Evolutionary conservation across 2,888 invertebrate species (phyloP), one percentile per base, ranked within the genome.

Genomic region (Adelognathus sp.): DNA sequence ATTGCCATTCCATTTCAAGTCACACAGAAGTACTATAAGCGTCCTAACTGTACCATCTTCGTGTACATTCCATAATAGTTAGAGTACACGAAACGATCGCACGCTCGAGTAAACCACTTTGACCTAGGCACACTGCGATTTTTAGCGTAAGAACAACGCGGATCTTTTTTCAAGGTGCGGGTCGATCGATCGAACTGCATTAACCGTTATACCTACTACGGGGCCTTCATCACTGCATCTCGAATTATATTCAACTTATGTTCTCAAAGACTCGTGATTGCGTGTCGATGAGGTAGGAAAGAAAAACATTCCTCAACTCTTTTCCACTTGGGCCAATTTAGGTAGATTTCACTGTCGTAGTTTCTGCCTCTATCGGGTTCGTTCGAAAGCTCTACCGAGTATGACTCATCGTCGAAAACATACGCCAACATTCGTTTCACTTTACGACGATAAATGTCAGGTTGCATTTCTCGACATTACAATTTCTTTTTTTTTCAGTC

Each of bases 41-140:
- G 24, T 24, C 1, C 5, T 4, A 24, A 21, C 24, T 16, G 14
- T 29, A 14, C 27, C 7, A 3, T 6, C 16, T 5, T 29, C 14
- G n/a, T 29, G 7, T 18, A 7, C 11, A 18, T 16, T 3, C 36
- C 11, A 21, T 9, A 39, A 67, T 41, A 14, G 27, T 36, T n/a
- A 11, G 9, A 50, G 70, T 16, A 39, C 18, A 71, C 27, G 60
- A 14, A 60, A 72, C 54, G 41, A 72, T 72, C 52, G n/a, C n/a
- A 29, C 61, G 61, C 52, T 39, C 39, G 29, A n/a, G 29, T 5
- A 21, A 70, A 61, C 16, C 60, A 56, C 71, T 54, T 41, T 63
- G 71, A 72, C 71, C 71, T 54, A 72, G 41, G 63, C 71, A 39
- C 52, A 54, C 50, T 72, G 27, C 24, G 52, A 7, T 29, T 33